Evolutionary conservation across 1,140 invertebrate genomes (phyloP).

Genomic region (Hestina assimilis): DNA sequence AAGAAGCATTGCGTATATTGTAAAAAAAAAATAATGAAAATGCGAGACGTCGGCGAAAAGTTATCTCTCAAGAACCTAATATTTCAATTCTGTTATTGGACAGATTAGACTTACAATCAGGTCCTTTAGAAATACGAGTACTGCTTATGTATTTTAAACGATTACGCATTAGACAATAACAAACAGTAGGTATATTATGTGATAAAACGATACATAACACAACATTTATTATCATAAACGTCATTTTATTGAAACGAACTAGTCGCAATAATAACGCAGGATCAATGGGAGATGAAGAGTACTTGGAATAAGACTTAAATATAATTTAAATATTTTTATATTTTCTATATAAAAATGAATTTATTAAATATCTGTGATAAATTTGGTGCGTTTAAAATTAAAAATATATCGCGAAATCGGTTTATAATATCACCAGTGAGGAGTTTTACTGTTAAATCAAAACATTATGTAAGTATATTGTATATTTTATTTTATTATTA

Average conservation of each 20-base stretch:
- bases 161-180: constrained; percentile 18
- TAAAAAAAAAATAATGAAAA: too few relatives aligned
- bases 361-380: constrained; percentile 20
- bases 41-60: too few relatives aligned
- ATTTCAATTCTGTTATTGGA: neutral
- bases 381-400: constrained; percentile 14
- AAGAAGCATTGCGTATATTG: too few relatives aligned
- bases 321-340: neutral
- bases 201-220: constrained; percentile 25
- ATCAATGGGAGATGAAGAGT: constrained; percentile 22
- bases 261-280: constrained; percentile 10
- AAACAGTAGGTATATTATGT: constrained; percentile 18
- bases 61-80: too few relatives aligned
- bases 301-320: too few relatives aligned
- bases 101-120: neutral
- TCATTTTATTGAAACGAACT: constrained; percentile 16
- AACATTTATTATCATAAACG: constrained; percentile 24
- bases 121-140: neutral
- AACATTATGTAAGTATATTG: constrained; percentile 16
- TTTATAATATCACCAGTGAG: neutral
- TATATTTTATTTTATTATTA: neutral
- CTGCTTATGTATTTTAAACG: constrained; percentile 1
- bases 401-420: constrained; percentile 10
- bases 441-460: constrained; percentile 18
- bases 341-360: constrained; percentile 9